Base-by-base conservation (phyloP, 1,140 invertebrate species). In the Hestina assimilis region DNA sequence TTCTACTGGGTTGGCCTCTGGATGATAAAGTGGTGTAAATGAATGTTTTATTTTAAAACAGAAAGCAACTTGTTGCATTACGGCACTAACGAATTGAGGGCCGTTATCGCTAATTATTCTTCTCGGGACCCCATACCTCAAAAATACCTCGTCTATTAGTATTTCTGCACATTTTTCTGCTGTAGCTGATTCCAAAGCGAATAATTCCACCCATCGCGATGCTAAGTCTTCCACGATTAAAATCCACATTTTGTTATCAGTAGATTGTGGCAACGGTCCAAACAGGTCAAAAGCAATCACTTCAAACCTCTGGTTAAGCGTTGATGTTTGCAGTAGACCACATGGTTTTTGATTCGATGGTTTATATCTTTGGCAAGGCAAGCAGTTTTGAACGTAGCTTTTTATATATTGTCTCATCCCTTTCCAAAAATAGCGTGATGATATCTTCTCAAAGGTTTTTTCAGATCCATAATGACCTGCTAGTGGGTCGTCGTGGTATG, bases 1-100 rank as follows among this genome's bases (percentile, higher is more conserved):
- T 59, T 89, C 86, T 0, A 75, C 77, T 1, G 79, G 83, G 38
- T 89, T 89, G 0, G 78, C 63, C 24, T 74, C 62, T 1, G 88
- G 73, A 40, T 86, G 73, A 54, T 87, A 80, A 1, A 68, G 9
- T 1, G 82, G 73, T 14, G 72, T 81, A 0, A 87, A 51, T 3
- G 57, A 56, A 23, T 87, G 83, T 4, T 57, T 58, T 0, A 85
- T 67, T 1, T 58, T 73, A 2, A 86, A 31, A 8, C 51, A 59
- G 43, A 71, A 61, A 14, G 65, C 59, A 0, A 69, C 40, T 29
- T 84, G 64, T 31, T 87, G 76, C 72, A 81, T 83, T 1, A 86
- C 59, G n/a, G 38, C 56, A 3, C 70, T 66, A 29, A 68, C 47
- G 29, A 73, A 73, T 11, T 70, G 68, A 0, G 72, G 63, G 0